phyloP scores from a whole-genome alignment of 2,888 invertebrate species.

The Dynastes hyllus region DNA sequence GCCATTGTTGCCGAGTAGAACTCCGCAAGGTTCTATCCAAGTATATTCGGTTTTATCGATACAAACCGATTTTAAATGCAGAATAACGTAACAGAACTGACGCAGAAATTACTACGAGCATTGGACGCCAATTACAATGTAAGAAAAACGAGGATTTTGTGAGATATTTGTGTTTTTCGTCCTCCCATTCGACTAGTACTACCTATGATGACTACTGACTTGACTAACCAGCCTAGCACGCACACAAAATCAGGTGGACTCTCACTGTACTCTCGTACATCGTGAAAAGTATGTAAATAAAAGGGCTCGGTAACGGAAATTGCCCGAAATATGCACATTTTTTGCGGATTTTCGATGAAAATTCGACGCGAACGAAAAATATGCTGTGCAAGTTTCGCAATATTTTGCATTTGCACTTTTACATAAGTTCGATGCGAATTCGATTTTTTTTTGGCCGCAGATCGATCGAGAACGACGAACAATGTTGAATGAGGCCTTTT shows the following conservation, averaged over 20 bases:
- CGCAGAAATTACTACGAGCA: slow-evolving; percentile 96
- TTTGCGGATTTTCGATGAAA: slow-evolving; percentile 25
- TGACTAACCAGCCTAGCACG: slow-evolving; percentile 47
- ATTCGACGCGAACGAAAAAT: slow-evolving; percentile 26
- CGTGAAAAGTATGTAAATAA: slow-evolving; percentile 60
- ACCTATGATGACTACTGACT: slow-evolving; percentile 47
- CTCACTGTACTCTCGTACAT: slow-evolving; percentile 63
- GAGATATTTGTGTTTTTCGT: slow-evolving; percentile 61
- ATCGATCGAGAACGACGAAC: slow-evolving; percentile 20
- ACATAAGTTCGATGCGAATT: slow-evolving; percentile 38
- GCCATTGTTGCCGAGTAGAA: slow-evolving; percentile 72
- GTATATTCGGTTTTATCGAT: slow-evolving; percentile 71
- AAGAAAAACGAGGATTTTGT: slow-evolving; percentile 75
- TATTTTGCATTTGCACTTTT: slow-evolving; percentile 40
- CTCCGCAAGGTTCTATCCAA: slow-evolving; percentile 70
- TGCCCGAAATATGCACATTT: slow-evolving; percentile 22
- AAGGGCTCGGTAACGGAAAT: slow-evolving; percentile 48
- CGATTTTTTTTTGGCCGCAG: neutral
- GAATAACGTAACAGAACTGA: slow-evolving; percentile 91
- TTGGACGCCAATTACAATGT: slow-evolving; percentile 98
- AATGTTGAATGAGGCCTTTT: slow-evolving; percentile 4
- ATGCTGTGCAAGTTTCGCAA: slow-evolving; percentile 48
- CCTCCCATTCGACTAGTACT: slow-evolving; percentile 56
- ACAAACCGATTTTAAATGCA: slow-evolving; percentile 81
- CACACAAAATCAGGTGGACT: slow-evolving; percentile 65